Evolutionary conservation across 2,888 invertebrate genomes (phyloP).

Genomic region (Teinopalpus imperialis): DNA sequence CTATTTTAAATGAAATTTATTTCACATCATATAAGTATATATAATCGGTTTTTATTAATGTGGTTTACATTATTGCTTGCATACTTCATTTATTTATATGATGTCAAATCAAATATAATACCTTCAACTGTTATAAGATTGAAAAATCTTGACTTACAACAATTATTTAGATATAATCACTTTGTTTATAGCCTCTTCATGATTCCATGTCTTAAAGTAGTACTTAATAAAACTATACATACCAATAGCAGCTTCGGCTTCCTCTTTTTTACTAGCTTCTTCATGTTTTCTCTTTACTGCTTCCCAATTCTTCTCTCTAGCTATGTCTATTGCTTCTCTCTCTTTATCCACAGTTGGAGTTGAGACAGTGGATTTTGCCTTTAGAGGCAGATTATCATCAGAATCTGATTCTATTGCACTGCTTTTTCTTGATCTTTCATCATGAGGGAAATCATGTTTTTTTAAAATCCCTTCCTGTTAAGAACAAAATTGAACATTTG

Average conservation of each 20-base stretch:
- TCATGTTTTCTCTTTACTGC: conserved; percentile 79
- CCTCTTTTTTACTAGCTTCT: conserved; percentile 76
- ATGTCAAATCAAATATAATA: too few species aligned
- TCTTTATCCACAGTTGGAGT: conserved; percentile 69
- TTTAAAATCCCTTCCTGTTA: conserved; percentile 70
- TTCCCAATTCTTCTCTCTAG: conserved; percentile 80
- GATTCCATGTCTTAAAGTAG: too few species aligned
- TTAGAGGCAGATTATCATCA: conserved; percentile 72
- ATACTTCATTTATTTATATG: too few species aligned
- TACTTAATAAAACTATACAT: conserved; percentile 25
- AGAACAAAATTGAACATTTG: conserved; percentile 3
- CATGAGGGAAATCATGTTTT: conserved; percentile 63
- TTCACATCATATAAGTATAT: too few species aligned
- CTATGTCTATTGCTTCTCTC: conserved; percentile 77
- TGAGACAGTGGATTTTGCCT: conserved; percentile 56
- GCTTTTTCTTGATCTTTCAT: conserved; percentile 65
- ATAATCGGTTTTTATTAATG: too few species aligned
- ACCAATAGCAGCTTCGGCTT: conserved; percentile 75
- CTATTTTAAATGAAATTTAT: too few species aligned
- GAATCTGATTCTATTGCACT: conserved; percentile 74
- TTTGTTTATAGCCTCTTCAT: too few species aligned
- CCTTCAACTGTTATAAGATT: too few species aligned
- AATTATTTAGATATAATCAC: too few species aligned
- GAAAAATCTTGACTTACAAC: too few species aligned
- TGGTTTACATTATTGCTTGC: too few species aligned